Base-by-base conservation (phyloP, 1,140 invertebrate species). In the Macrotrachela quadricornifera region DNA sequence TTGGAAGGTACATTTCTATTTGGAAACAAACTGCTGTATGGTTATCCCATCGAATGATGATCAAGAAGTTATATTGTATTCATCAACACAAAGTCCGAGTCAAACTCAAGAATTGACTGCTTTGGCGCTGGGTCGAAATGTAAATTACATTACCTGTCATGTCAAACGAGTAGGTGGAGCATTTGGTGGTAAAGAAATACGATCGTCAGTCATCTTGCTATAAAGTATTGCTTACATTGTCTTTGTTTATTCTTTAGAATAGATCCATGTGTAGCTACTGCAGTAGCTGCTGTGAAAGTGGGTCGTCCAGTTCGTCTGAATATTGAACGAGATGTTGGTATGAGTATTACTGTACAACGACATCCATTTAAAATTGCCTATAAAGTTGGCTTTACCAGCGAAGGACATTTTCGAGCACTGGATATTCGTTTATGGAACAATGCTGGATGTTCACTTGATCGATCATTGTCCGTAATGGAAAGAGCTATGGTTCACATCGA, bases 131-230 rank as follows among this genome's bases (percentile, higher is more conserved):
- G 75, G 77, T 14, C 67, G 88, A 15, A 78, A 79, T 0, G 74
- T 76, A 46, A 84, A 87, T 63, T 77, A 78, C 59, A 12, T 3
- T 15, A 72, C 94, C 78, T 1, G 76, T 79, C 11, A 77, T 77
- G 56, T 83, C 0, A 90, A 90, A 66, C 75, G 88, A 54, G 68
- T 94, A 59, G 88, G 65, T 10, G 90, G 90, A 41, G 90, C 85
- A 38, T 95, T 95, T 71, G 90, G 90, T 16, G 90, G 90, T 6
- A 95, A 95, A 71, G 87, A 94, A 67, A 81, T 81, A 0, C 74
- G 82, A 46, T 70, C 74, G 1, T 67, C 73, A 36, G 59, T n/a
- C 6, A 50, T n/a, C n/a, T n/a, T n/a, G n/a, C n/a, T n/a, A n/a
- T n/a, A 50, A 12, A n/a, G 9, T 36, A 8, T 14, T 8, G 4